Percentiles rank a stretch among this genome's conserved stretches.
Evolutionary conservation across 2,888 invertebrate genomes (phyloP).

Genomic region (Poecilus cupreus): DNA sequence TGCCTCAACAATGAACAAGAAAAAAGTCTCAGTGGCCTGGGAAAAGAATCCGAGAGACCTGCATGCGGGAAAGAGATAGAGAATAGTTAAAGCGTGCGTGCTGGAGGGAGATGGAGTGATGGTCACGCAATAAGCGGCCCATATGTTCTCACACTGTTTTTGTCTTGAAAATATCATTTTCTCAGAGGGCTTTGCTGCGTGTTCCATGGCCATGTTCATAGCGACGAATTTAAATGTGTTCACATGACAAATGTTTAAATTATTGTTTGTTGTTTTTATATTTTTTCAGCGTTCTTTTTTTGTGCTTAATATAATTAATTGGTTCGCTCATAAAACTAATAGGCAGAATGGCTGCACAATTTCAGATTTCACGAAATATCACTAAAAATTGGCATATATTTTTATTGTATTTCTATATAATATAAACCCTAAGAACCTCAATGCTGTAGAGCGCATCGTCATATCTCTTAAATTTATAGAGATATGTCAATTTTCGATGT

Average conservation of each 20-base stretch:
- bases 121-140: constrained; percentile 1
- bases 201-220: no score
- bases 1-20: constrained; percentile 1
- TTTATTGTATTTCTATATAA: no score
- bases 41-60: constrained; percentile 20
- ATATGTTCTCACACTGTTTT: constrained; percentile 20
- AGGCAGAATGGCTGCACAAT: no score
- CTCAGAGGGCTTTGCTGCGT: not conserved
- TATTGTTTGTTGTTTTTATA: constrained; percentile 2
- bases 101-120: not conserved
- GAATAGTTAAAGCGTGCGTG: not conserved
- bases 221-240: constrained; percentile 11
- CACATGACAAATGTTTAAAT: not conserved
- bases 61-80: not conserved
- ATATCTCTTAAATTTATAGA: no score
- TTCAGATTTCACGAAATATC: no score
- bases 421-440: no score
- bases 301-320: no score
- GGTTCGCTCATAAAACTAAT: no score
- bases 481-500: no score
- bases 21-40: not conserved
- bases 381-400: no score
- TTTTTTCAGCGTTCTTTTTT: no score
- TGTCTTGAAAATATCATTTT: constrained; percentile 26
- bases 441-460: no score